phyloP scores from a whole-genome alignment of 2,797 vertebrate species.

The Ispidina lecontei region DNA sequence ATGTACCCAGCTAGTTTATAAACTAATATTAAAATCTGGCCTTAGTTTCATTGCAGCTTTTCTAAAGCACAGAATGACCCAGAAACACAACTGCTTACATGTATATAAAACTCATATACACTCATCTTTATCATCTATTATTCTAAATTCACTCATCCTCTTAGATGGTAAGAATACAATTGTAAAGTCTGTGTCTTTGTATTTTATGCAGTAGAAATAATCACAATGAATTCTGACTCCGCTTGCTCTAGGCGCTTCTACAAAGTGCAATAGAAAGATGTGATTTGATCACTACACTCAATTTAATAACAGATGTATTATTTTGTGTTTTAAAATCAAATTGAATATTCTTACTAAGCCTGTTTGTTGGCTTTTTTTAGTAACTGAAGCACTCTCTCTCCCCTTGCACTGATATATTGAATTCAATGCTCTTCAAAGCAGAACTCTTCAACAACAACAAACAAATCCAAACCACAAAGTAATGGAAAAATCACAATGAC shows the following conservation, averaged over 20 bases:
- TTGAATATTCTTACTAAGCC: neutral
- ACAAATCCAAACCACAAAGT: neutral
- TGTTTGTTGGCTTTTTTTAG: neutral
- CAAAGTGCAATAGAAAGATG: neutral
- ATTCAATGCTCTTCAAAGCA: neutral
- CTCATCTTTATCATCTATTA: neutral
- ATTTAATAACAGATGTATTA: constrained; percentile 1
- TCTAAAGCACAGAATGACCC: neutral
- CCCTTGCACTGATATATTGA: neutral
- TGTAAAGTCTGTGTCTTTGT: neutral
- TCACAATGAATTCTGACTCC: neutral
- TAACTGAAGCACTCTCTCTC: neutral
- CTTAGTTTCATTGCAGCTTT: neutral
- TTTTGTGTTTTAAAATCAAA: neutral
- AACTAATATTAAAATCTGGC: neutral
- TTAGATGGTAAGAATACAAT: neutral
- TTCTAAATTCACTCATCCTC: neutral
- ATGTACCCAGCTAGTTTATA: neutral
- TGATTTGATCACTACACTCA: neutral
- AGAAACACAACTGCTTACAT: neutral
- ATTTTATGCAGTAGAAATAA: neutral
- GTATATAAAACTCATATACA: neutral
- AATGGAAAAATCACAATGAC: neutral
- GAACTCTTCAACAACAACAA: neutral
- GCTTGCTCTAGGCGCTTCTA: neutral